These are phyloP conservation scores for Acestrorhynchus altus DNA, from an alignment of 2,797 vertebrate genomes.

Conservation along the genomic window DNA sequence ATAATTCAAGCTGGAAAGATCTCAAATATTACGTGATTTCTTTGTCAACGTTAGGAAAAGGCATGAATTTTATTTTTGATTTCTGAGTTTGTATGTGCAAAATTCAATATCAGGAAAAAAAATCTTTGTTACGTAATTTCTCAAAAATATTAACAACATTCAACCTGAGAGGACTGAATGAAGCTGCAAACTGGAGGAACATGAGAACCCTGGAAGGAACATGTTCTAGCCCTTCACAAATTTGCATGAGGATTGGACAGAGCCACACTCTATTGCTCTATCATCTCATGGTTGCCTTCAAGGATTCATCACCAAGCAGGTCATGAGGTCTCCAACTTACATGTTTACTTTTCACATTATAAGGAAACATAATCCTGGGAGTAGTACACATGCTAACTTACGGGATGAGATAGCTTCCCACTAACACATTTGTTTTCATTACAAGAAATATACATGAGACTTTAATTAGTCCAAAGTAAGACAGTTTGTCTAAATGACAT, in stretches of 20 bases:
- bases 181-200: slow-evolving; percentile 7
- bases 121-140: no score
- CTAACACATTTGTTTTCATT: not conserved
- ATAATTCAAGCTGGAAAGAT: no score
- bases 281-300: slow-evolving; percentile 1
- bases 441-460: not conserved
- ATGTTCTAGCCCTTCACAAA: slow-evolving; percentile 35
- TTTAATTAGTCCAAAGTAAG: not conserved
- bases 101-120: no score
- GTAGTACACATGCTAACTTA: not conserved
- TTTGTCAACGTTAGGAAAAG: no score
- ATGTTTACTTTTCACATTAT: not conserved
- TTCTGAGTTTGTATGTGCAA: no score
- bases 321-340: not conserved
- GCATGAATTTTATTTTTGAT: no score
- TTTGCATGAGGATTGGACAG: slow-evolving; percentile 1
- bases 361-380: not conserved
- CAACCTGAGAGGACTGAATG: not conserved
- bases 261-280: not conserved
- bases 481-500: not conserved
- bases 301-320: not conserved
- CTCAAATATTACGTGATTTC: no score
- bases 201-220: not conserved
- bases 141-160: no score
- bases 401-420: not conserved